These are phyloP conservation scores for Centrocercus urophasianus DNA, from an alignment of 2,113 vertebrate genomes.

Conservation along the genomic window DNA sequence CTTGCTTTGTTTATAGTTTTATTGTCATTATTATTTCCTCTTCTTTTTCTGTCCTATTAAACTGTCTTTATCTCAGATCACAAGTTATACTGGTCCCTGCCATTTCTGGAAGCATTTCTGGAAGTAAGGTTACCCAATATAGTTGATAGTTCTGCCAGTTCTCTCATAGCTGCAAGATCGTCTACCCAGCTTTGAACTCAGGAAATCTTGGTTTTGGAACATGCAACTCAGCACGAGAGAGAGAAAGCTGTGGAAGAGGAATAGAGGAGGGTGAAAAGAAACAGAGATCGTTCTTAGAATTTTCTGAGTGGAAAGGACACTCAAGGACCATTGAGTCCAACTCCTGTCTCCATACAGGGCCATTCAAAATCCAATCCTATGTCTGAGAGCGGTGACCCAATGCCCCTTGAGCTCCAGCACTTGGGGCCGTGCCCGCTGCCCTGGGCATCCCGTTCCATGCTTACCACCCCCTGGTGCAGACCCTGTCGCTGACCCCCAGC, in stretches of 20 bases:
- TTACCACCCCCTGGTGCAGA: no score
- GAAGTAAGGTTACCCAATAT: background rate
- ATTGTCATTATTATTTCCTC: background rate
- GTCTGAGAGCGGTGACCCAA: no score
- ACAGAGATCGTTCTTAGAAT: background rate
- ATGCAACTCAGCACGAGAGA: background rate
- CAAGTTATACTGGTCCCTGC: background rate
- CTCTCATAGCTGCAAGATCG: background rate
- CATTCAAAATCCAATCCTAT: no score
- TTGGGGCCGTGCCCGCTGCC: no score
- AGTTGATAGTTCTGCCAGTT: background rate
- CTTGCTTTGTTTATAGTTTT: background rate
- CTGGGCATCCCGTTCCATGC: no score
- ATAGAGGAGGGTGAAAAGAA: background rate
- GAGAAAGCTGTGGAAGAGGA: accelerated
- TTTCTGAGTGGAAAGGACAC: background rate
- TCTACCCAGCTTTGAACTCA: background rate
- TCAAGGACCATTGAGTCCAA: background rate
- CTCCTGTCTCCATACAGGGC: no score
- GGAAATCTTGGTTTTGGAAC: background rate
- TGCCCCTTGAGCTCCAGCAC: no score
- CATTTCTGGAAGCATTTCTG: background rate
- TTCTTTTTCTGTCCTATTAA: background rate
- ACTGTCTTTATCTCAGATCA: background rate
- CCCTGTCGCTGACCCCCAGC: no score